phyloP scores from a whole-genome alignment of 2,888 invertebrate species.

The Clunio marinus region DNA sequence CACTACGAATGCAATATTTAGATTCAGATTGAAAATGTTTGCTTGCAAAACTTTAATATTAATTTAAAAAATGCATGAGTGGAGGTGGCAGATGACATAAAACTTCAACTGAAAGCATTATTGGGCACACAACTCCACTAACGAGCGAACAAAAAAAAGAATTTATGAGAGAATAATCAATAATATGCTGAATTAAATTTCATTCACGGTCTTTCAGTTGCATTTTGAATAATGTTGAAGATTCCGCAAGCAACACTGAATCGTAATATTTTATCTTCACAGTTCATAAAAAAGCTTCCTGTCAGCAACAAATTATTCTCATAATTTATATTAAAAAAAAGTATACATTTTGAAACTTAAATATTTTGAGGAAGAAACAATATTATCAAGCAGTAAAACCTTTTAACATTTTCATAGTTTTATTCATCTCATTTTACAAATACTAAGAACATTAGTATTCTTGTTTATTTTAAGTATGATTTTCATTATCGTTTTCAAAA shows the following conservation, averaged over 20 bases:
- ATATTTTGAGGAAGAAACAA: too few relatives aligned
- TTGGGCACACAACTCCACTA: too few relatives aligned
- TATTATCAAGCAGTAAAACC: conserved; percentile 36
- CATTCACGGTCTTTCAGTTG: background rate
- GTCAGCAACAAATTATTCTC: conserved; percentile 21
- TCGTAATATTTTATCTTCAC: background rate
- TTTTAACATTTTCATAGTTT: conserved; percentile 20
- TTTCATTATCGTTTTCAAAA: background rate
- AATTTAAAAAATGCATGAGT: too few relatives aligned
- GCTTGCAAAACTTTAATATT: too few relatives aligned
- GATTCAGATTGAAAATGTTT: too few relatives aligned
- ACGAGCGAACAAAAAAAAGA: background rate
- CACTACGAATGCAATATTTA: too few relatives aligned
- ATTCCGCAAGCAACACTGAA: background rate
- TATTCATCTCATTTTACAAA: conserved; percentile 26
- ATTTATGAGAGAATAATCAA: background rate
- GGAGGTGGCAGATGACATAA: too few relatives aligned
- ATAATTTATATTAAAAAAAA: conserved; percentile 14
- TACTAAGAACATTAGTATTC: conserved; percentile 20
- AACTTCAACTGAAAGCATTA: too few relatives aligned
- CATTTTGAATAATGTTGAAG: background rate
- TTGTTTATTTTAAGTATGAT: conserved; percentile 18
- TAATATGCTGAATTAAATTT: conserved; percentile 1
- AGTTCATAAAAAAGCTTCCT: conserved; percentile 34
- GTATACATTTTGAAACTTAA: conserved; percentile 34